These are phyloP conservation scores for Takifugu bimaculatus DNA, from an alignment of 2,113 vertebrate species.

Conservation along the genomic window DNA sequence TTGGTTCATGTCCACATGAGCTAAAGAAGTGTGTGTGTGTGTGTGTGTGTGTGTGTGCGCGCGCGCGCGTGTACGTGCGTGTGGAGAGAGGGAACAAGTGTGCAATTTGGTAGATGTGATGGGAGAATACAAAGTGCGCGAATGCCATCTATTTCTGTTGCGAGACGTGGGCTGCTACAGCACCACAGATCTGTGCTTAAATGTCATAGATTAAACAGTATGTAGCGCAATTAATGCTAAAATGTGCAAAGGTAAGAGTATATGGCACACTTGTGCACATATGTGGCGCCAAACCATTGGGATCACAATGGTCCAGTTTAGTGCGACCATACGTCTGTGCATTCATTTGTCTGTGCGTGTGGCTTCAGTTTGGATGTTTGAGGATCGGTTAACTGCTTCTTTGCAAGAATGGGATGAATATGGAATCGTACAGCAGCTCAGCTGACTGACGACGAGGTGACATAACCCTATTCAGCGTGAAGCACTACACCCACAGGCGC, in stretches of 20 bases:
- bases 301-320: neutral
- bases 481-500: slow-evolving; percentile 51
- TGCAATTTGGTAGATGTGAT: slow-evolving; percentile 9
- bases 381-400: slow-evolving; percentile 4
- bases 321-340: too few relatives aligned
- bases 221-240: slow-evolving; percentile 3
- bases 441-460: slow-evolving; percentile 39
- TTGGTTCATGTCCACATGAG: slow-evolving; percentile 33
- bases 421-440: slow-evolving; percentile 33
- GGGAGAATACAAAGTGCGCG: slow-evolving; percentile 34
- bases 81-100: neutral
- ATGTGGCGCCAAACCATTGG: too few relatives aligned
- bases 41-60: neutral
- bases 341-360: too few relatives aligned
- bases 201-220: slow-evolving; percentile 52
- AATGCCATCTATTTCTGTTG: slow-evolving; percentile 68
- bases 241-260: slow-evolving; percentile 7
- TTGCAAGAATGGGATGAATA: slow-evolving; percentile 25
- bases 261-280: neutral
- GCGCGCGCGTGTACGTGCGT: too few relatives aligned
- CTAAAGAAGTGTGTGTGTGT: slow-evolving; percentile 15
- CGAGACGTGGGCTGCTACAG: slow-evolving; percentile 60
- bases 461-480: slow-evolving; percentile 55
- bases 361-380: too few relatives aligned
- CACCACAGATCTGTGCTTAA: slow-evolving; percentile 51